These are phyloP conservation scores for Tupaia tana DNA, from an alignment of 2,113 vertebrate genomes.

Conservation along the genomic window DNA sequence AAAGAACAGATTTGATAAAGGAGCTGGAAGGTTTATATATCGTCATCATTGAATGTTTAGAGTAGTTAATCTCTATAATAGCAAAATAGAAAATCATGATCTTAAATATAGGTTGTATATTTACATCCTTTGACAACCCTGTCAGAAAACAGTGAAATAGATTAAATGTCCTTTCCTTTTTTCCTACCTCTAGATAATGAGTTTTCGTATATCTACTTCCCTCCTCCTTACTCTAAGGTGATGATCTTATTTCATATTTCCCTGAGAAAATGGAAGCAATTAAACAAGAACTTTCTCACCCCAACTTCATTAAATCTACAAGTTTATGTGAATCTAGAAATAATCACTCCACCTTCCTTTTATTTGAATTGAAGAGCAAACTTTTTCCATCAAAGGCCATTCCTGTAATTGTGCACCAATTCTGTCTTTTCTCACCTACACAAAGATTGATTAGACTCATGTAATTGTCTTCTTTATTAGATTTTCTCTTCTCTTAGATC, in stretches of 20 bases:
- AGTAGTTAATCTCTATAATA: background rate
- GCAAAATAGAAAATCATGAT: background rate
- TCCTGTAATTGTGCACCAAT: background rate
- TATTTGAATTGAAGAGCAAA: background rate
- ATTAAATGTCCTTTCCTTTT: background rate
- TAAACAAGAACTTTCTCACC: background rate
- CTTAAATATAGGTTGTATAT: background rate
- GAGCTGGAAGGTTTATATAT: background rate
- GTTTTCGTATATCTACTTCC: background rate
- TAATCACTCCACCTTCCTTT: background rate
- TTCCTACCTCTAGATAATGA: background rate
- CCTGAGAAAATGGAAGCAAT: background rate
- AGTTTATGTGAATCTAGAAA: background rate
- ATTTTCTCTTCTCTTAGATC: background rate
- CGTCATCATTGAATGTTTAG: background rate
- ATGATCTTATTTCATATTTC: constrained; percentile 22
- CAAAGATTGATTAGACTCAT: background rate
- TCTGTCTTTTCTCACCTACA: background rate
- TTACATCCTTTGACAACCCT: background rate
- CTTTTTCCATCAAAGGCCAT: background rate
- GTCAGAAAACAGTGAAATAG: constrained; percentile 5
- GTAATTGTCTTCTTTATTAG: background rate
- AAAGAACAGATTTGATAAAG: background rate
- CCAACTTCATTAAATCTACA: background rate
- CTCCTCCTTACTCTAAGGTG: background rate